Evolutionary conservation across 2,888 invertebrate genomes (phyloP), one percentile per base, ranked within the genome.

Genomic region (Orthosia cruda): DNA sequence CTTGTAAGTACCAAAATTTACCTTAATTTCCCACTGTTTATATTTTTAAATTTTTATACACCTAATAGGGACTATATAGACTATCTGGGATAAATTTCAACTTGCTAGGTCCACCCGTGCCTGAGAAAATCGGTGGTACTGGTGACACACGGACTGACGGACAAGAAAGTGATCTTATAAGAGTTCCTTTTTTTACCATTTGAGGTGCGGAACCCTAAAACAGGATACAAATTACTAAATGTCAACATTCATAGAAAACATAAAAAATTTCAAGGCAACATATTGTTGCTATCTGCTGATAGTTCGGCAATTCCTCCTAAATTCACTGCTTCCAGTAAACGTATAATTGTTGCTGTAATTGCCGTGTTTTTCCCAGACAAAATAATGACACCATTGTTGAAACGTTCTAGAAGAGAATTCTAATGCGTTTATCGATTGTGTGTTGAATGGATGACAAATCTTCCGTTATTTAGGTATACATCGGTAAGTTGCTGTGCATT

Each of bases 361-460:
- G 11, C 40, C 15, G 9, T 54, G 69, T 75, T 77, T 74, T 54
- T 61, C 70, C 20, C 45, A 57, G 45, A 50, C 15, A 23, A 45
- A 45, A 71, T 47, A 62, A 62, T n/a, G 47, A 15, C 3, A 13
- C 26, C 59, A 52, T 49, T 64, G 63, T 67, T 49, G 3, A 54
- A 23, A 13, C 13, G 32, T 59, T 74, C 74, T 20, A 55, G 74
- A 75, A 61, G 15, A 58, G 1, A 32, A 49, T 49, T 54, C 16
- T 26, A n/a, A 20, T 20, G 20, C n/a, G 32, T 3, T 11, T 9
- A 49, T 57, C 50, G 26, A 72, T 49, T 2, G 18, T 50, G 47
- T 58, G 32, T 67, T 50, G 49, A 54, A 47, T 73, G 20, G 15
- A 54, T 15, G 15, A 47, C 23, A 12, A 45, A 0, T 45, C 18